Evolutionary conservation across 2,888 invertebrate genomes (phyloP).

Genomic region (Polyommatus icarus): DNA sequence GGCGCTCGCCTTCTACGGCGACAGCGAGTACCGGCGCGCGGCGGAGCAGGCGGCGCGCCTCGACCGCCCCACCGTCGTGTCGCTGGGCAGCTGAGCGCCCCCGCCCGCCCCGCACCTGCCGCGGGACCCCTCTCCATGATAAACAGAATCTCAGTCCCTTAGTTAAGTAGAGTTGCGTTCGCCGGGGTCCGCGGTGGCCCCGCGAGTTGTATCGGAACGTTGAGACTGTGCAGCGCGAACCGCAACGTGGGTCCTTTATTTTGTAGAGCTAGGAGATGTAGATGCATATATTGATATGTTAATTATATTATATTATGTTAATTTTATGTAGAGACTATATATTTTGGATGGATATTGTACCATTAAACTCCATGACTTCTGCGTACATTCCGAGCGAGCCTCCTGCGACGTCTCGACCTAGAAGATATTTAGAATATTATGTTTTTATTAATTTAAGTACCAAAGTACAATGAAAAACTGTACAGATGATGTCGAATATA

Average conservation of each 20-base stretch:
- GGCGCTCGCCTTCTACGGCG: slow-evolving; percentile 55
- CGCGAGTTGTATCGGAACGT: slow-evolving; percentile 40
- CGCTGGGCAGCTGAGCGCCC: slow-evolving; percentile 70
- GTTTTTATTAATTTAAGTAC: background rate
- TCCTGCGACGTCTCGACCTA: background rate
- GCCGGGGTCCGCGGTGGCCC: slow-evolving; percentile 48
- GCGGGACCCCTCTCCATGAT: slow-evolving; percentile 21
- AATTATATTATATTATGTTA: background rate
- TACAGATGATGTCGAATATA: background rate
- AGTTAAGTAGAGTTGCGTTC: slow-evolving; percentile 37
- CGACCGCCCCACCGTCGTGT: slow-evolving; percentile 78
- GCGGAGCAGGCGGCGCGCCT: slow-evolving; percentile 56
- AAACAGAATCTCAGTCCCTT: slow-evolving; percentile 63
- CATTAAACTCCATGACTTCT: slow-evolving; percentile 68
- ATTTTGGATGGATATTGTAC: slow-evolving; percentile 34
- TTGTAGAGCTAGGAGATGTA: slow-evolving; percentile 22
- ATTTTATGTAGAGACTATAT: slow-evolving; percentile 28
- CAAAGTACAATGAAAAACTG: background rate
- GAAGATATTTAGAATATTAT: background rate
- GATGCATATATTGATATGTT: slow-evolving; percentile 38
- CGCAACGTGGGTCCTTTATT: slow-evolving; percentile 45
- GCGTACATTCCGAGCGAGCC: slow-evolving; percentile 58
- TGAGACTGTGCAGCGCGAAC: slow-evolving; percentile 56
- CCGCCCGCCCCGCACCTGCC: slow-evolving; percentile 28
- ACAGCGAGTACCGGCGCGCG: slow-evolving; percentile 58